phyloP scores from a whole-genome alignment of 1,140 invertebrate genomes.

The Dendrolimus punctatus region DNA sequence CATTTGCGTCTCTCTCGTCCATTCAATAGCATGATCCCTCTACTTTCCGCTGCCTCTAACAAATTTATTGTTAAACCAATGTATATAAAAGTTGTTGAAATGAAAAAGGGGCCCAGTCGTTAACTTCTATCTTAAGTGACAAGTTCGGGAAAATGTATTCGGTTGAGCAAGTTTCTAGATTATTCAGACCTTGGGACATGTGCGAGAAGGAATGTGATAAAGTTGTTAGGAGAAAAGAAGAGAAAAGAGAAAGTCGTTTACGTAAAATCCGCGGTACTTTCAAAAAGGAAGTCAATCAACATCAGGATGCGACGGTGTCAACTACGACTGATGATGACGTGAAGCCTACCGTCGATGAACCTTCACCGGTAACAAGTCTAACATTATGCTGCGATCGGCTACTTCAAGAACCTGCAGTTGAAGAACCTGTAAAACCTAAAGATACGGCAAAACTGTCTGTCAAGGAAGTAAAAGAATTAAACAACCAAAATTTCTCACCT shows the following conservation, averaged over 20 bases:
- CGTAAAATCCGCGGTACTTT: conserved; percentile 60
- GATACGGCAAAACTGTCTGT: conserved; percentile 13
- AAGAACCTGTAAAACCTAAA: neutral
- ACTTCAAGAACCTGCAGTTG: conserved; percentile 33
- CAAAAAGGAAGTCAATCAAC: conserved; percentile 41
- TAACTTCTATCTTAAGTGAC: conserved; percentile 39
- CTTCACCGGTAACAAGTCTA: conserved; percentile 44
- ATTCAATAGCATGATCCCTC: conserved; percentile 63
- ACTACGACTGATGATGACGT: conserved; percentile 60
- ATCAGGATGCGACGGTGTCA: conserved; percentile 71
- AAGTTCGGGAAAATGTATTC: conserved; percentile 45
- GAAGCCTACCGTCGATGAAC: conserved; percentile 20
- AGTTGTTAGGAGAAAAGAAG: conserved; percentile 25
- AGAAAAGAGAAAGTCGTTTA: conserved; percentile 52
- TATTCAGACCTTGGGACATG: conserved; percentile 68
- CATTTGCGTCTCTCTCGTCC: conserved; percentile 65
- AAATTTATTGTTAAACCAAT: conserved; percentile 69
- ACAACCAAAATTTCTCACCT: conserved; percentile 3
- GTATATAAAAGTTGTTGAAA: conserved; percentile 68
- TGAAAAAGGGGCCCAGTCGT: conserved; percentile 58
- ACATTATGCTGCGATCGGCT: conserved; percentile 51
- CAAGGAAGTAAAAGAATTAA: conserved; percentile 10
- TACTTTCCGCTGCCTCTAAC: conserved; percentile 60
- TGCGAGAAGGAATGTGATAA: conserved; percentile 36
- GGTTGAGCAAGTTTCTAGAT: conserved; percentile 43